phyloP scores from a whole-genome alignment of 2,113 vertebrate genomes.

The Sinocyclocheilus anshuiensis region DNA sequence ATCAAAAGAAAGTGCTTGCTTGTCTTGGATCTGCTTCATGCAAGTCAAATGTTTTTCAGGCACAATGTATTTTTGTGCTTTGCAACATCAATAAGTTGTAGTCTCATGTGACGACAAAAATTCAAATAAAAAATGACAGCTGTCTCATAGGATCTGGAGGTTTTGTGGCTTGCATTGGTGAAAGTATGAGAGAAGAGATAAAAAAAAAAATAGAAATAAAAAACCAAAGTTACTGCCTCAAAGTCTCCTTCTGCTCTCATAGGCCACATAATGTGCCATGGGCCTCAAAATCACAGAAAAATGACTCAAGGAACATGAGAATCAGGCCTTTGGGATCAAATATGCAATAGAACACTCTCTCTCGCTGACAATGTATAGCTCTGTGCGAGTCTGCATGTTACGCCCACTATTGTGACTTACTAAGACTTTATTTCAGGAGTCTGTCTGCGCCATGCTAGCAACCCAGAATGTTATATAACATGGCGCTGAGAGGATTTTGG shows the following conservation, averaged over 20 bases:
- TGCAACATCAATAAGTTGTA: neutral
- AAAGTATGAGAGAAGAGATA: constrained; percentile 26
- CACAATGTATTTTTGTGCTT: neutral
- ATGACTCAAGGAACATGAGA: constrained; percentile 65
- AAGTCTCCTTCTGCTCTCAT: constrained; percentile 58
- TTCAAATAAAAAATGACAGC: neutral
- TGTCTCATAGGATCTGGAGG: constrained; percentile 8
- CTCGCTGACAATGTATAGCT: constrained; percentile 61
- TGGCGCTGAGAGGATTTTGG: too few species aligned
- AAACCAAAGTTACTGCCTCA: constrained; percentile 28
- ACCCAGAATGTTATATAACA: constrained; percentile 37
- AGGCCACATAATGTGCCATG: constrained; percentile 69
- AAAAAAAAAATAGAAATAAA: neutral
- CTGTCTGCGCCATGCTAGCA: constrained; percentile 36
- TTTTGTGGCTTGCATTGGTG: neutral
- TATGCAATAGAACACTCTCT: constrained; percentile 53
- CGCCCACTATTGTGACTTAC: constrained; percentile 59
- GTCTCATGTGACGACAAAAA: neutral
- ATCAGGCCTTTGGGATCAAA: constrained; percentile 56
- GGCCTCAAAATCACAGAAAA: constrained; percentile 69
- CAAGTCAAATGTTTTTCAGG: neutral
- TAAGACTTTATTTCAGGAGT: constrained; percentile 50
- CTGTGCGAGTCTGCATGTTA: constrained; percentile 40
- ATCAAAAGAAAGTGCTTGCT: neutral
- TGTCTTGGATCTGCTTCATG: neutral